Evolutionary conservation across 2,888 invertebrate species (phyloP).

Genomic region (Elmis aenea): DNA sequence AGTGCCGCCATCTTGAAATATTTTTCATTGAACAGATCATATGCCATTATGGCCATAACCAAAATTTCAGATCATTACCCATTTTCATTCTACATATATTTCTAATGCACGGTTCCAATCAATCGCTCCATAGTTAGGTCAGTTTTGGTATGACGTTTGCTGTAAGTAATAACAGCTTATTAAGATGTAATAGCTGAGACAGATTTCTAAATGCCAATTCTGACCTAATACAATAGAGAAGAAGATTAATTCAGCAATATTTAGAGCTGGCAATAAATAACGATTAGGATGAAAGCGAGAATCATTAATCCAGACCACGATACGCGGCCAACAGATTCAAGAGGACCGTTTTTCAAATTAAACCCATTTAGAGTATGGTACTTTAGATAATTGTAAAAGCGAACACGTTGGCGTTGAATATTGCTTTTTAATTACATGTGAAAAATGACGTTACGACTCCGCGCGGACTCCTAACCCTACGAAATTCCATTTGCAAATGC

Average conservation of each 20-base stretch:
- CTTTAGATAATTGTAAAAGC: conserved; percentile 41
- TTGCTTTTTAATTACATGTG: conserved; percentile 40
- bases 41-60: too few relatives aligned
- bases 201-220: too few relatives aligned
- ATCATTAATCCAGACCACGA: conserved; percentile 28
- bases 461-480: conserved; percentile 11
- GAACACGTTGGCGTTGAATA: conserved; percentile 34
- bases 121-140: too few relatives aligned
- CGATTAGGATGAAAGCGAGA: conserved; percentile 30
- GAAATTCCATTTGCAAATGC: conserved; percentile 18
- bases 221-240: too few relatives aligned
- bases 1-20: too few relatives aligned
- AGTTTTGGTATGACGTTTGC: too few relatives aligned
- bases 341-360: conserved; percentile 41
- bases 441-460: conserved; percentile 28
- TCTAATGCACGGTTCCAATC: too few relatives aligned
- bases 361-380: conserved; percentile 34
- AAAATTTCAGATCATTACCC: too few relatives aligned
- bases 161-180: too few relatives aligned
- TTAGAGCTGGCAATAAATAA: conserved; percentile 40
- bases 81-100: too few relatives aligned
- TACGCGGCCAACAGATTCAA: conserved; percentile 29
- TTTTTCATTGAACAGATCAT: too few relatives aligned
- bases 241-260: conserved; percentile 27
- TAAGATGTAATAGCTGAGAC: too few relatives aligned